A percentile compares a stretch with the other conserved stretches of the same genome.
These are phyloP conservation scores for Urocitellus parryii DNA, from an alignment of 2,113 vertebrate species.

Conservation along the genomic window DNA sequence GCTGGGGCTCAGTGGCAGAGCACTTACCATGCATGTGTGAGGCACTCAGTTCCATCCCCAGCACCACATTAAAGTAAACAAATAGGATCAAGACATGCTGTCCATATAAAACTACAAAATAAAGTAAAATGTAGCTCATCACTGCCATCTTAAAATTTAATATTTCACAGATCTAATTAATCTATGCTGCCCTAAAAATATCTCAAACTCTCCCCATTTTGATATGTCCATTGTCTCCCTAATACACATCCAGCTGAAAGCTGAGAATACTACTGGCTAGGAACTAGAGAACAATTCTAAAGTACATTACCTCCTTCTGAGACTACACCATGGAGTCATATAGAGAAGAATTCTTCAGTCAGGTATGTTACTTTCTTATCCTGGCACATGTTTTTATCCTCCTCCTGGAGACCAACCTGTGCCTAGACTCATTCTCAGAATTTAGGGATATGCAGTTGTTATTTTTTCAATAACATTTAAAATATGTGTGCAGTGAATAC, in stretches of 20 bases:
- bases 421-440: not conserved
- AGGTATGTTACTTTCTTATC: not conserved
- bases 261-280: accelerated
- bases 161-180: not conserved
- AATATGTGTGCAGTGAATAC: not conserved
- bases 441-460: not conserved
- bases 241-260: not conserved
- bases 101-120: too few species aligned
- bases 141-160: not conserved
- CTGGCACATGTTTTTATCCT: not conserved
- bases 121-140: not conserved
- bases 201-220: not conserved
- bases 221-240: not conserved
- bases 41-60: too few species aligned
- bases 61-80: too few species aligned
- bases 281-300: not conserved
- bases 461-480: not conserved
- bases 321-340: not conserved
- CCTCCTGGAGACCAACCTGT: not conserved
- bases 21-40: too few species aligned
- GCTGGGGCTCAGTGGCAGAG: too few species aligned
- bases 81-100: too few species aligned
- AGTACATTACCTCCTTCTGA: not conserved
- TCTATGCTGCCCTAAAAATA: not conserved
- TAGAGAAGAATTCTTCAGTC: not conserved